Base-by-base conservation (phyloP, 2,113 vertebrate genomes). In the Hucho hucho region DNA sequence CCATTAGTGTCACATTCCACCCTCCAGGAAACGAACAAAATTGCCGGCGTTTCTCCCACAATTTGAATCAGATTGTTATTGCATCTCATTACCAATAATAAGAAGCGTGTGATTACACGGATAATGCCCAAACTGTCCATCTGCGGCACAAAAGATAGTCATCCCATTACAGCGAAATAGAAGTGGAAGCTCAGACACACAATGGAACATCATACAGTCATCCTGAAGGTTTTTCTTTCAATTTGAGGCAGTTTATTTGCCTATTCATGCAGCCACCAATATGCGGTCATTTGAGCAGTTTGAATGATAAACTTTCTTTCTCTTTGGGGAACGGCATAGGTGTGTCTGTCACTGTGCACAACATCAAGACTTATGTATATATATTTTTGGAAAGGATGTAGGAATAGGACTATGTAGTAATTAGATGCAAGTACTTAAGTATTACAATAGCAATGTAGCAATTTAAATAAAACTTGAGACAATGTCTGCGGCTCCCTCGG, bases 31-130 rank as follows among this genome's bases (percentile, higher is more conserved):
- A 81, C 69, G 29, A 65, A 65, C 75, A 71, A 84, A 82, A 83
- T 78, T 58, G 79, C 56, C 69, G 28, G 37, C 7, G 64, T 58
- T 69, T 78, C 71, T 16, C 76, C 82, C 49, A 64, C 69, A 59
- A 78, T 87, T 82, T 83, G 81, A 88, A 84, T 87, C 80, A 82
- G 81, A 87, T 80, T 79, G 74, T 82, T 28, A 56, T 73, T 25
- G 53, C 77, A 70, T 83, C 77, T 65, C 59, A 81, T 83, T 83
- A 80, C 70, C 86, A 87, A 84, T 88, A 89, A 83, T 67, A 2
- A 76, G 69, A 68, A 85, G 82, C 79, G 71, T 79, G 76, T 89
- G 86, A 90, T 90, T 86, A 88, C 72, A 80, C 76, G 73, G 72
- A 88, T 87, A 70, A 26, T 43, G 88, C 79, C 87, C 73, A 82